Conservation (phyloP, 2,113 vertebrate genomes). For the Ornithorhynchus anatinus region DNA sequence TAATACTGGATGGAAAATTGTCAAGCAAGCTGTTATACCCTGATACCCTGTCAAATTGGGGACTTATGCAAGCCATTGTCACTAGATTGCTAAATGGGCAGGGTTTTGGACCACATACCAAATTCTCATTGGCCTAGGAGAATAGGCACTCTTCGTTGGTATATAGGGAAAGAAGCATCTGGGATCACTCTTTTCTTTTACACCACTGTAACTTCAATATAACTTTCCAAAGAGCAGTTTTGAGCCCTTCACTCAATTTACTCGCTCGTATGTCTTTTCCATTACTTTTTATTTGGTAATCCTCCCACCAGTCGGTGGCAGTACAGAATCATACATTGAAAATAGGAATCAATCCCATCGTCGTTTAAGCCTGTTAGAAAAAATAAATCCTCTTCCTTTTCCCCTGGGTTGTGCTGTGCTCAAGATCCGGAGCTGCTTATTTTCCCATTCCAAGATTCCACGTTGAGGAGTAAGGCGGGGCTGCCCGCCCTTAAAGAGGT, state of each 20-base stretch:
- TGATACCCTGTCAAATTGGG: neutral
- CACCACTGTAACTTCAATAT: neutral
- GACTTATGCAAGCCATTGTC: neutral
- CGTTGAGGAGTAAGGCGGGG: no score
- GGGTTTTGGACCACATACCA: no score
- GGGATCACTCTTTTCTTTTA: neutral
- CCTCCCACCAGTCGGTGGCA: slow-evolving; percentile 43
- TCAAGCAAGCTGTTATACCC: neutral
- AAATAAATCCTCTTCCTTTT: no score
- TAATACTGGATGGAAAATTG: slow-evolving; percentile 9
- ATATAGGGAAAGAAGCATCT: neutral
- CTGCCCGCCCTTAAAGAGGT: no score
- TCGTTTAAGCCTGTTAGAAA: no score
- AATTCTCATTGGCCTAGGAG: no score
- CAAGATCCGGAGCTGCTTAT: no score
- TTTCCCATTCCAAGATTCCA: no score
- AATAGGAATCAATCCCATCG: neutral
- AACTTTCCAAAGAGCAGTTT: no score
- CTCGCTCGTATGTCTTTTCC: neutral
- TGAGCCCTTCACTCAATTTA: neutral
- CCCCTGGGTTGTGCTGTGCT: no score
- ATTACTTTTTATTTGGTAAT: neutral
- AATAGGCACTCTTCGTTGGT: no score
- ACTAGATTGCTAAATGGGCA: no score
- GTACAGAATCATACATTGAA: slow-evolving; percentile 15